phyloP scores from a whole-genome alignment of 1,140 invertebrate species.

The Pissodes strobi region DNA sequence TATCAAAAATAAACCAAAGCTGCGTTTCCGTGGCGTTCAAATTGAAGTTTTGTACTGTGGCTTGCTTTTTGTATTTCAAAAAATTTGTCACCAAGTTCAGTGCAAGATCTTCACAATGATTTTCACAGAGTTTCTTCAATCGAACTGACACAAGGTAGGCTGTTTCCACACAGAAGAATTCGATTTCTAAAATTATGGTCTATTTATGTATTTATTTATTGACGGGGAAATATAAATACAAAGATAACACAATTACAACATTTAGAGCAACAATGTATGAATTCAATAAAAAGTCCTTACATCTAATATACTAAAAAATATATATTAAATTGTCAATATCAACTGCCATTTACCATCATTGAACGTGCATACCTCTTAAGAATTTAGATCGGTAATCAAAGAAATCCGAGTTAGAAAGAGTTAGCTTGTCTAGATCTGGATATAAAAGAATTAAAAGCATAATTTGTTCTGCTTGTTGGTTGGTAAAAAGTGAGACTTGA shows the following conservation, averaged over 20 bases:
- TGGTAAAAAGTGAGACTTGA: no score
- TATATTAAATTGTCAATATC: no score
- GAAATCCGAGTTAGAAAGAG: no score
- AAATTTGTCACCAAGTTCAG: conserved; percentile 53
- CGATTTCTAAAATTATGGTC: conserved; percentile 46
- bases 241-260: no score
- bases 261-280: background rate
- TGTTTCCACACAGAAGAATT: conserved; percentile 52
- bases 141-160: conserved; percentile 53
- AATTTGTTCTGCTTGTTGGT: no score
- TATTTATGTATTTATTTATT: background rate
- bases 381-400: no score
- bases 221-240: background rate
- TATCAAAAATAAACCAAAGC: conserved; percentile 53
- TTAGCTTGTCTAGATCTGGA: no score
- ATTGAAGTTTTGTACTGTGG: conserved; percentile 46
- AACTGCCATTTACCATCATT: no score
- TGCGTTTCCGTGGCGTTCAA: conserved; percentile 52
- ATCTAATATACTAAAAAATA: background rate
- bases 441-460: no score
- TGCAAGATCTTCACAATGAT: conserved; percentile 53
- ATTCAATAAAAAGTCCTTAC: background rate
- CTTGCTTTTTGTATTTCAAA: conserved; percentile 49
- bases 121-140: conserved; percentile 54
- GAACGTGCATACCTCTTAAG: no score